Percentiles rank a stretch among this genome's conserved stretches.
These are phyloP conservation scores for Cliona cf. orientalis DNA, from an alignment of 37 sponge, comb jelly and placozoan genomes.

Conservation along the genomic window DNA sequence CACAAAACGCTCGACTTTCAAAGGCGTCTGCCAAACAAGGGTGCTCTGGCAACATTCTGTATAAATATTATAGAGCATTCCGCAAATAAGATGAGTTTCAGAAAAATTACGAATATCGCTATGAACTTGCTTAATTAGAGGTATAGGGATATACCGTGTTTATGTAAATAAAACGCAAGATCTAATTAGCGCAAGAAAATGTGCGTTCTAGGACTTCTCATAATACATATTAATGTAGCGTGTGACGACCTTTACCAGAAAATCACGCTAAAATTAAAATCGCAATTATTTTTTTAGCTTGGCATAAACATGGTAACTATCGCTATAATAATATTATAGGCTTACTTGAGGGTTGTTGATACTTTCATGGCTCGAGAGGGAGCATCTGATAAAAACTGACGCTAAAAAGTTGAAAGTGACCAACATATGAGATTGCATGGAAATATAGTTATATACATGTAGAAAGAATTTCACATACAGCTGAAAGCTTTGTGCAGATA, in stretches of 20 bases:
- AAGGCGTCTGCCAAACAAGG: constrained; percentile 16
- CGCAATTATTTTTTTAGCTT: too few relatives aligned
- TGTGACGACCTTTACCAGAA: too few relatives aligned
- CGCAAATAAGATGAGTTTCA: too few relatives aligned
- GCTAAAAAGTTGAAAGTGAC: neutral
- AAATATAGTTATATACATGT: neutral
- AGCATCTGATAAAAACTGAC: neutral
- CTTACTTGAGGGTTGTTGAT: constrained; percentile 1
- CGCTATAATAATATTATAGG: neutral
- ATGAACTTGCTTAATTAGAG: too few relatives aligned
- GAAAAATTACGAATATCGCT: too few relatives aligned
- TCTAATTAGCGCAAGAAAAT: too few relatives aligned
- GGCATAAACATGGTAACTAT: too few relatives aligned
- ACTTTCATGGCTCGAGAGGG: neutral
- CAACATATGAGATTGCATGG: neutral
- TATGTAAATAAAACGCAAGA: too few relatives aligned
- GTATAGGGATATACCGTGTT: too few relatives aligned
- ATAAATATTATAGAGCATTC: neutral
- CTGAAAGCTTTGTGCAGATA: neutral
- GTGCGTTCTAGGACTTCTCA: too few relatives aligned
- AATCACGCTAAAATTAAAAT: too few relatives aligned
- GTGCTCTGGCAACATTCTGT: constrained; percentile 40
- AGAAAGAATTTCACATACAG: neutral
- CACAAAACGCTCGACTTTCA: constrained; percentile 57
- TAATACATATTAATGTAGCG: too few relatives aligned